Conservation (phyloP, 2,113 vertebrate genomes). For the Antigone vipio region DNA sequence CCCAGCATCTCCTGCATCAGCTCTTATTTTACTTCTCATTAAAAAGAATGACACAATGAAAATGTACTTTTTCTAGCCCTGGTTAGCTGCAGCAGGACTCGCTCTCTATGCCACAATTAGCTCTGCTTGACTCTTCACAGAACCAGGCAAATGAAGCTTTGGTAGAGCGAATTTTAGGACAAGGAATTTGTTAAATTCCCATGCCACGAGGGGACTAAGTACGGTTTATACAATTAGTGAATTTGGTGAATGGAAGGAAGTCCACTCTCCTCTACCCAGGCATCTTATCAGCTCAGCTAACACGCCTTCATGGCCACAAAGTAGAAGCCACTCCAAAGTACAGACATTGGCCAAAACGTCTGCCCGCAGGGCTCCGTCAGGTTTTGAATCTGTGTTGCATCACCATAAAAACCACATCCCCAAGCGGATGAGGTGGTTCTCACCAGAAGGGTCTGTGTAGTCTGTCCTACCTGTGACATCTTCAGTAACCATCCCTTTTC, state of each 20-base stretch:
- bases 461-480: background rate
- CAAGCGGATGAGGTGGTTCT: background rate
- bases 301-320: background rate
- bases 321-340: background rate
- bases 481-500: background rate
- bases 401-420: background rate
- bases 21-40: background rate
- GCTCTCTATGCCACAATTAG: background rate
- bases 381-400: background rate
- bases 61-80: background rate
- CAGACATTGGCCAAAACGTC: background rate
- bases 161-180: background rate
- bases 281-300: background rate
- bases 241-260: background rate
- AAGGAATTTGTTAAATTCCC: background rate
- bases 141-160: background rate
- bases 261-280: background rate
- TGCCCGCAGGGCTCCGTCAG: accelerated
- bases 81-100: background rate
- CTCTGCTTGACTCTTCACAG: background rate
- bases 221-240: background rate
- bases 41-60: constrained; percentile 4
- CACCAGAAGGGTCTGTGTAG: background rate
- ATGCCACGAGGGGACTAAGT: background rate
- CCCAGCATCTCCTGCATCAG: background rate